Evolutionary conservation across 2,888 invertebrate genomes (phyloP).

Genomic region (Teleogryllus oceanicus): DNA sequence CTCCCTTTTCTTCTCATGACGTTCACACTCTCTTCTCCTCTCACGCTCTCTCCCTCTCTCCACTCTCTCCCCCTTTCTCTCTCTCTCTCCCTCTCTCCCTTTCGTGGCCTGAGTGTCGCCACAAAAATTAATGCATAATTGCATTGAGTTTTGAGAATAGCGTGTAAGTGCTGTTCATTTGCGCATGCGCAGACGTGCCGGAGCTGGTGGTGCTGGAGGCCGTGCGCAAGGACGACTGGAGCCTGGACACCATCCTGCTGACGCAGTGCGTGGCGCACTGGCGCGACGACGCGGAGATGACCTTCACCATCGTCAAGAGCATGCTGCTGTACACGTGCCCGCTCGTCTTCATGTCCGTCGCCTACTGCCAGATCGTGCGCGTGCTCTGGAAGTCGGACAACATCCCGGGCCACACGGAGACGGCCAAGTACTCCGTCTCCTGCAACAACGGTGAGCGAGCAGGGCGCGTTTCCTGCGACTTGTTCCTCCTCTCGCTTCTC

Average conservation of each 20-base stretch:
- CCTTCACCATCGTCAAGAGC: conserved; percentile 66
- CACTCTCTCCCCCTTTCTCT: too few species aligned
- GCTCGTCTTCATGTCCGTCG: conserved; percentile 74
- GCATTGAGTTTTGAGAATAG: too few species aligned
- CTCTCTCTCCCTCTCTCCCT: too few species aligned
- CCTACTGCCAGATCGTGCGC: conserved; percentile 78
- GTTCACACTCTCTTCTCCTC: too few species aligned
- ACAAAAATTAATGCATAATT: too few species aligned
- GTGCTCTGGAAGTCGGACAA: conserved; percentile 79
- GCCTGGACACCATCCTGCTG: conserved; percentile 60
- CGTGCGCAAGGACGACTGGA: conserved; percentile 49
- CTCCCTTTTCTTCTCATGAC: too few species aligned
- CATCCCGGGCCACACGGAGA: conserved; percentile 63
- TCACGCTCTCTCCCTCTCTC: too few species aligned
- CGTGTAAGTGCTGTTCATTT: background rate
- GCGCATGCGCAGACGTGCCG: conserved; percentile 62
- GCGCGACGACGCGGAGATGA: conserved; percentile 64
- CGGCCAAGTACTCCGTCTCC: conserved; percentile 33
- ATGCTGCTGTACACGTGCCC: conserved; percentile 76
- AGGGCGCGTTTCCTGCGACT: background rate
- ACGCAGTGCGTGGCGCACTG: conserved; percentile 71
- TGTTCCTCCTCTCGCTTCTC: too few species aligned
- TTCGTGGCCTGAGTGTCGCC: too few species aligned
- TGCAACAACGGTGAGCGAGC: conserved; percentile 28
- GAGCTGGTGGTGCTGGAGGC: conserved; percentile 72